A percentile compares a stretch with the other conserved stretches of the same genome.
These are phyloP conservation scores for Aradus depressus DNA, from an alignment of 2,888 invertebrate genomes.

Conservation along the genomic window DNA sequence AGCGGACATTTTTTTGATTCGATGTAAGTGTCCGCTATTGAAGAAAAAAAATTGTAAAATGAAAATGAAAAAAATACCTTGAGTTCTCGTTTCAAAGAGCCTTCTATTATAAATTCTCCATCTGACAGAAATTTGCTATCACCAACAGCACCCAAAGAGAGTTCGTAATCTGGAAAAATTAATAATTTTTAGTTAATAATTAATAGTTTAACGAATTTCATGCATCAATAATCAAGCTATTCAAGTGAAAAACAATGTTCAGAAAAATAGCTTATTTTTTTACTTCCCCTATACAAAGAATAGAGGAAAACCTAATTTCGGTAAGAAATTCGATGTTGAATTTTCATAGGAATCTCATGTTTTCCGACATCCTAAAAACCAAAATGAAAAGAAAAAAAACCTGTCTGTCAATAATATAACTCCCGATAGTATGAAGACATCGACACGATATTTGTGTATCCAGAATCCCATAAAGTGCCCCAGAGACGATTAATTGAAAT, in stretches of 20 bases:
- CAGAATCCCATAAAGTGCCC: no score
- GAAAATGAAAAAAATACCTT: slow-evolving; percentile 21
- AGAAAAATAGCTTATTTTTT: no score
- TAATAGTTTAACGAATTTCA: background rate
- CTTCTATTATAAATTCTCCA: slow-evolving; percentile 28
- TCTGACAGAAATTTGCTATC: slow-evolving; percentile 24
- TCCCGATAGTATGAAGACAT: no score
- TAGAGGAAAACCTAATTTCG: background rate
- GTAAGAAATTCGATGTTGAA: background rate
- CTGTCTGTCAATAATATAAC: no score
- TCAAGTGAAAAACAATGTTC: no score
- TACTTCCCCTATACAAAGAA: no score
- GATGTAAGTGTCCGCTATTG: background rate
- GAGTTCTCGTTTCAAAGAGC: slow-evolving; percentile 27
- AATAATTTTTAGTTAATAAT: background rate
- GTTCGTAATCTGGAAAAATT: slow-evolving; percentile 21
- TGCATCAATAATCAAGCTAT: background rate
- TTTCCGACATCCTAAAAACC: background rate
- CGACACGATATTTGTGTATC: no score
- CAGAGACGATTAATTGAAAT: no score
- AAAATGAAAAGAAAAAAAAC: background rate
- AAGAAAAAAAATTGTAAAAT: background rate
- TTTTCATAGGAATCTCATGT: background rate
- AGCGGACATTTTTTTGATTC: no score
- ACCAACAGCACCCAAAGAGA: slow-evolving; percentile 18